Base-by-base conservation (phyloP, 2,797 vertebrate species). In the Trachops cirrhosus region DNA sequence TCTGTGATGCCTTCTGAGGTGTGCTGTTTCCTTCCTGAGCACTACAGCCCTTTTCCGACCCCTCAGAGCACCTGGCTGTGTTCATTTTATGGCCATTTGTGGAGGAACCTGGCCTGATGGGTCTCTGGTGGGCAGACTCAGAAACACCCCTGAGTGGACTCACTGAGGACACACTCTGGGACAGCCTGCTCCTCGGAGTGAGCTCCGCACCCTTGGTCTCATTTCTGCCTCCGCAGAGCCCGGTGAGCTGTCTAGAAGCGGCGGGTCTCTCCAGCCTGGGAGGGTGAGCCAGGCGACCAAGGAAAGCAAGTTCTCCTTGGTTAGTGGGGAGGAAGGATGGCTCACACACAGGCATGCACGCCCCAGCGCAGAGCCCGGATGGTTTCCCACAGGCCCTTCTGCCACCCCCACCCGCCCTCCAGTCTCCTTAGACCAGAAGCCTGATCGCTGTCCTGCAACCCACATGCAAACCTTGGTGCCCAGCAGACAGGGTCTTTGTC, bases 101-200 rank as follows among this genome's bases (percentile, higher is more conserved):
- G 37, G 62, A 59, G 67, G 68, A 74, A 62, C 21, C 24, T 2
- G 16, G 39, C 3, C 71, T 41, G 46, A 4, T 9, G 41, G 67
- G 10, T 16, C 54, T 67, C 29, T 8, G 5, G 50, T 9, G 37
- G 54, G 62, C 52, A 74, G 18, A 26, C 29, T 9, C 21, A 78
- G 74, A 18, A 32, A n/a, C 14, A 29, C 12, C 12, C 39, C 59
- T 21, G 41, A 3, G 64, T 18, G 16, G 82, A n/a, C 39, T 50
- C 41, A 29, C 5, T 0, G 6, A 3, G 7, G 26, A 52, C 7
- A 10, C 24, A 5, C 3, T 34, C 5, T 16, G 29, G 44, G 41
- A 11, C 67, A 15, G 7, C 37, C 15, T 37, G 7, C n/a, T 54
- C 9, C 62, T 6, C 0, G 0, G 62, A 50, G 52, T 24, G 26